A percentile compares a stretch with the other conserved stretches of the same genome.
These are phyloP conservation scores for Tiaroga cobitis DNA, from an alignment of 2,797 vertebrate species.

Conservation along the genomic window DNA sequence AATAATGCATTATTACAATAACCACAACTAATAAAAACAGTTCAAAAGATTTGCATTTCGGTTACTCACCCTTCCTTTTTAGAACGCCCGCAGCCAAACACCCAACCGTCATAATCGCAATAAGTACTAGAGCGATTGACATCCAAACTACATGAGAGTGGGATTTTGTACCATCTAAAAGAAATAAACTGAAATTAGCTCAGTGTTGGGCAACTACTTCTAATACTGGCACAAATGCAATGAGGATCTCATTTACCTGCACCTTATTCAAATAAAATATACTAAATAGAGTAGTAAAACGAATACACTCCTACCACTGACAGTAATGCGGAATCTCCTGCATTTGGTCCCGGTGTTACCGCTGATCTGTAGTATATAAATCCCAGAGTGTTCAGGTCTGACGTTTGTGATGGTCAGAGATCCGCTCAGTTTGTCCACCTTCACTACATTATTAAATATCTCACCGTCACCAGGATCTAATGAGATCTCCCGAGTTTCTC, in stretches of 20 bases:
- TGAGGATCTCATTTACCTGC: not conserved
- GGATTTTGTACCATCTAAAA: not conserved
- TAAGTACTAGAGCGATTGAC: not conserved
- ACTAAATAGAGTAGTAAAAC: not conserved
- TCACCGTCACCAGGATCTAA: not conserved
- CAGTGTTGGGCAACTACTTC: too few relatives aligned
- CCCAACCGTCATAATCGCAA: accelerated
- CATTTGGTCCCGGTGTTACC: not conserved
- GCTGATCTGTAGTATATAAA: conserved; percentile 3
- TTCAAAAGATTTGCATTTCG: not conserved
- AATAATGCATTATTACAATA: not conserved
- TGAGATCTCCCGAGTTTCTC: not conserved
- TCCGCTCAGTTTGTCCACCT: not conserved
- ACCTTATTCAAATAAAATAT: not conserved
- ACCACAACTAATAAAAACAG: not conserved
- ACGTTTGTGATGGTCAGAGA: not conserved
- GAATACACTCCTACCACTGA: not conserved
- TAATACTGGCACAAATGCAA: not conserved
- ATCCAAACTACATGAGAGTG: not conserved
- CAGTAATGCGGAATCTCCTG: conserved; percentile 7
- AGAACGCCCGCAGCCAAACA: not conserved
- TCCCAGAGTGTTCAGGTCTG: not conserved
- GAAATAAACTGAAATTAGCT: not conserved
- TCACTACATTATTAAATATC: not conserved
- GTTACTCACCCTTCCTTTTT: not conserved